Percentiles rank a stretch among this genome's conserved stretches.
Conservation (phyloP, 2,888 invertebrate species). For the Pseudococcus jackbeardsleyi region DNA sequence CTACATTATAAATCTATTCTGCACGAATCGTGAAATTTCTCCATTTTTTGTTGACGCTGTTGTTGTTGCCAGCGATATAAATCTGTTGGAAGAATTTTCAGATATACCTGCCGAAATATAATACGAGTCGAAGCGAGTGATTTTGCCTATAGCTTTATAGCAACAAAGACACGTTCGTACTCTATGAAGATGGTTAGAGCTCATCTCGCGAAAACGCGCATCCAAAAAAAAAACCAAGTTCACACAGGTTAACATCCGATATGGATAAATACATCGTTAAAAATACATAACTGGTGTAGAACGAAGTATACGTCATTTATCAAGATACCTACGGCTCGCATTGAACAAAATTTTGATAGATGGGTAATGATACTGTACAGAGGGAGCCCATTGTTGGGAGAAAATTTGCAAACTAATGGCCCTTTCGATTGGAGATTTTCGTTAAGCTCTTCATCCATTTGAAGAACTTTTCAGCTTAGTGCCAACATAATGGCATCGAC, state of each 20-base stretch:
- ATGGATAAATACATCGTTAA: constrained; percentile 44
- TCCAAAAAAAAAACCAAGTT: background rate
- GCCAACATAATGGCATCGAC: constrained; percentile 41
- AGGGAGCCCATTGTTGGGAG: constrained; percentile 6
- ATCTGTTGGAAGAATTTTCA: constrained; percentile 6
- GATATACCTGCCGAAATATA: background rate
- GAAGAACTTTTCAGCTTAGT: constrained; percentile 30
- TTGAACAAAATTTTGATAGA: constrained; percentile 50
- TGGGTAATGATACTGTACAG: constrained; percentile 45
- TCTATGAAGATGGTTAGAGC: background rate
- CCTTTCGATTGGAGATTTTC: constrained; percentile 51
- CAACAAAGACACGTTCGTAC: background rate
- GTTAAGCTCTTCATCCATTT: constrained; percentile 26
- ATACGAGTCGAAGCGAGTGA: background rate
- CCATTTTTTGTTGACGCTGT: background rate
- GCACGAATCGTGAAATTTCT: background rate
- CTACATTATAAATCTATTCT: background rate
- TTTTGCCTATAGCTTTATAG: background rate
- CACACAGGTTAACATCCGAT: constrained; percentile 24
- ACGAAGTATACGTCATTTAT: constrained; percentile 32
- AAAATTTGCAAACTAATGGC: constrained; percentile 50
- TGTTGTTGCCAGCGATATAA: background rate
- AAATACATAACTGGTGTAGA: constrained; percentile 52
- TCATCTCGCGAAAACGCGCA: background rate
- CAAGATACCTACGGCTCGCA: constrained; percentile 18